Percentiles rank a stretch among this genome's conserved stretches.
Evolutionary conservation across 2,888 invertebrate genomes (phyloP).

Genomic region (Calliopum simillimum): DNA sequence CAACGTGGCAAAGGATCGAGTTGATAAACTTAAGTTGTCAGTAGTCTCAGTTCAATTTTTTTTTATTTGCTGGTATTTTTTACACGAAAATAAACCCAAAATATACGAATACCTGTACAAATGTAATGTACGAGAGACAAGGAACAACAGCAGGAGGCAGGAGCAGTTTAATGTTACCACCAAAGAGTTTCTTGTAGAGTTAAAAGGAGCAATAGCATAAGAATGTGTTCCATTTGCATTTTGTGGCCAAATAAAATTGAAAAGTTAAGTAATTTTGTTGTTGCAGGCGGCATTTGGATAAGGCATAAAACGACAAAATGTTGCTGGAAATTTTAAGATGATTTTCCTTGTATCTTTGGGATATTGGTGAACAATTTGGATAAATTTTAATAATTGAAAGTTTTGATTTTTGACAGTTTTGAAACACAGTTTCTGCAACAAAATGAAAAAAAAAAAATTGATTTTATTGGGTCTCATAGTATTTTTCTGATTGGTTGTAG

Average conservation of each 20-base stretch:
- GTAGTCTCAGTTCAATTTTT: neutral
- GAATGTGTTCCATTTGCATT: neutral
- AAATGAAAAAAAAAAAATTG: too few relatives aligned
- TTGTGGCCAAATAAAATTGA: conserved; percentile 7
- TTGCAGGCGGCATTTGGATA: neutral
- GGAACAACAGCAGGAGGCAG: neutral
- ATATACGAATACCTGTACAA: neutral
- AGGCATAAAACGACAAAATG: neutral
- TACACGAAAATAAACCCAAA: conserved; percentile 14
- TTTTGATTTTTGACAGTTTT: too few relatives aligned
- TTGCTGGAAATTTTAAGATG: neutral
- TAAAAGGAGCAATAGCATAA: neutral
- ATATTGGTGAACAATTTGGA: too few relatives aligned
- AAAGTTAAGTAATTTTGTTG: neutral
- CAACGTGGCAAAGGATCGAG: too few relatives aligned
- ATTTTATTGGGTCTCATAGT: too few relatives aligned
- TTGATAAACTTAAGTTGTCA: too few relatives aligned
- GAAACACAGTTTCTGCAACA: too few relatives aligned
- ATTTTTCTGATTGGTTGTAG: too few relatives aligned
- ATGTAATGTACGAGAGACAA: neutral
- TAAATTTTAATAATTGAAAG: too few relatives aligned
- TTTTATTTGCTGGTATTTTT: neutral
- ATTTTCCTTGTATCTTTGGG: neutral
- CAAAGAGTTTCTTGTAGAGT: too few relatives aligned
- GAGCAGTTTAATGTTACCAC: too few relatives aligned